A percentile compares a stretch with the other conserved stretches of the same genome.
These are phyloP conservation scores for Oreocharis arfaki DNA, from an alignment of 2,113 vertebrate species.

Conservation along the genomic window DNA sequence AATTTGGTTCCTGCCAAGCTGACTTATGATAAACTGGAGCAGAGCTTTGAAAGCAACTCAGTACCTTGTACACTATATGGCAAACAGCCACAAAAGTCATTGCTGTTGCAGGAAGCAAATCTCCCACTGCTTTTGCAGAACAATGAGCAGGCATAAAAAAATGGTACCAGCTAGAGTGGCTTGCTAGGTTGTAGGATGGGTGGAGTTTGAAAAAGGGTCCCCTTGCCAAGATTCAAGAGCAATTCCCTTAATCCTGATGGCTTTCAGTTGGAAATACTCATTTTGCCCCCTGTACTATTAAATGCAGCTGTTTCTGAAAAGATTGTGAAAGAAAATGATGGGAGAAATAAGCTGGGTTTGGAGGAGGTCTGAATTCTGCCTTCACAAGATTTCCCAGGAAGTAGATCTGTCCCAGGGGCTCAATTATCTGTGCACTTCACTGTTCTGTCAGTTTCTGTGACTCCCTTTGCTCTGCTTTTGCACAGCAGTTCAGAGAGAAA, in stretches of 20 bases:
- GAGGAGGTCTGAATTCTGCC: not conserved
- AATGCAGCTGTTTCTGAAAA: not conserved
- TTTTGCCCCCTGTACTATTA: not conserved
- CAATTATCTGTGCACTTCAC: not conserved
- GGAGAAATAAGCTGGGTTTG: not conserved
- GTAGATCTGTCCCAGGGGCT: not conserved
- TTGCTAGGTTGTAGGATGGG: not conserved
- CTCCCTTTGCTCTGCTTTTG: not conserved
- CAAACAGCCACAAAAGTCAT: slow-evolving; percentile 21
- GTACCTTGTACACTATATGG: not conserved
- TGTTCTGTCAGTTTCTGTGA: not conserved
- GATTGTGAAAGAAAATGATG: not conserved
- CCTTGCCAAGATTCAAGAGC: not conserved
- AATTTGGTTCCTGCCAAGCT: not conserved
- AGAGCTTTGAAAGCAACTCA: not conserved
- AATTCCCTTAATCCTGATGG: not conserved
- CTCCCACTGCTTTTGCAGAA: slow-evolving; percentile 28
- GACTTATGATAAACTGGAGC: not conserved
- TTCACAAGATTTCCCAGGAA: not conserved
- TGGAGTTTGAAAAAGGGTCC: not conserved
- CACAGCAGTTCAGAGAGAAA: not conserved
- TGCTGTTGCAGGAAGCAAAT: slow-evolving; percentile 30
- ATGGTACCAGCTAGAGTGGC: not conserved
- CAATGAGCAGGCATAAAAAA: slow-evolving; percentile 22
- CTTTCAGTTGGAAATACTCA: not conserved